A percentile compares a stretch with the other conserved stretches of the same genome.
phyloP scores from a whole-genome alignment of 1,140 invertebrate species.

The Zaprionus camerounensis region DNA sequence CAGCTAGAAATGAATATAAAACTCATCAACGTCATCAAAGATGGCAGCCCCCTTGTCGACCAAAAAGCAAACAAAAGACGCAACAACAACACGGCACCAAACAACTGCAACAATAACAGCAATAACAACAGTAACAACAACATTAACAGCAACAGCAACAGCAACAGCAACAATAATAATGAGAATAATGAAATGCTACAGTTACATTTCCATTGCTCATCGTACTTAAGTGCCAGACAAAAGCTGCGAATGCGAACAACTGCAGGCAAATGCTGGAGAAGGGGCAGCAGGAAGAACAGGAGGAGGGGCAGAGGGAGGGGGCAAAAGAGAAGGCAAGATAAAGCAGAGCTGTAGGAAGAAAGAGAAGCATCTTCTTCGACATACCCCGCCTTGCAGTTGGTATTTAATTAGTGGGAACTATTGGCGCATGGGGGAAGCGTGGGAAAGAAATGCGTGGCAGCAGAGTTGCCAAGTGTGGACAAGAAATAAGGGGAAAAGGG shows the following conservation, averaged over 20 bases:
- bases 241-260: slow-evolving; percentile 41
- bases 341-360: too few species aligned
- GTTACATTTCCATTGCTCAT: slow-evolving; percentile 55
- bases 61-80: slow-evolving; percentile 40
- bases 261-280: slow-evolving; percentile 8
- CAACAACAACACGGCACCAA: neutral
- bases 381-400: neutral
- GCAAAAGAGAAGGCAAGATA: too few species aligned
- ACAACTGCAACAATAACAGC: slow-evolving; percentile 3
- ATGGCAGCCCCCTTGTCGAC: slow-evolving; percentile 40
- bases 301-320: neutral
- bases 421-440: neutral
- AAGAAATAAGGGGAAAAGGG: neutral
- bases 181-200: slow-evolving; percentile 71
- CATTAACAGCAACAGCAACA: slow-evolving; percentile 24
- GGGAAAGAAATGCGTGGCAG: neutral
- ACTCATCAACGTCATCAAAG: slow-evolving; percentile 76
- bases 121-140: slow-evolving; percentile 13
- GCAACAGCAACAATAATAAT: slow-evolving; percentile 43
- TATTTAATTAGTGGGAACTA: neutral
- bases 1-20: slow-evolving; percentile 69
- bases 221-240: slow-evolving; percentile 58
- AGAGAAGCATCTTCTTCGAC: too few species aligned
- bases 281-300: neutral
- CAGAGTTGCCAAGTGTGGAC: neutral